phyloP scores from a whole-genome alignment of 2,113 vertebrate genomes.

The Lucifuga dentata region DNA sequence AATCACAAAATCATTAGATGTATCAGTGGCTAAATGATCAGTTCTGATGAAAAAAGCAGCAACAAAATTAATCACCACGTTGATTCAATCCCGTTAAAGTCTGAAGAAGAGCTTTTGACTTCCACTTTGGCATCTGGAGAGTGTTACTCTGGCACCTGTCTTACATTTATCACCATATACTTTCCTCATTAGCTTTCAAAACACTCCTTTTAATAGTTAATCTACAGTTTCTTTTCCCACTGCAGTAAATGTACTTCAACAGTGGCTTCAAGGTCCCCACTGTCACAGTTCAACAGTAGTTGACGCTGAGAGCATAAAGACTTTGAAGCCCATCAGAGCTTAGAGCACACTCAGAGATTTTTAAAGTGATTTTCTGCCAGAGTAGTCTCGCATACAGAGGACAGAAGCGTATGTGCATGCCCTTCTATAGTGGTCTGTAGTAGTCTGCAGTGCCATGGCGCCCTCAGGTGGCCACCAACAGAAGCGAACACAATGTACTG shows the following conservation, averaged over 20 bases:
- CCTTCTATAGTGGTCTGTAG: constrained; percentile 67
- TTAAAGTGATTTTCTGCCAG: constrained; percentile 45
- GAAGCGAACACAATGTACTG: constrained; percentile 79
- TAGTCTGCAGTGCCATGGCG: constrained; percentile 75
- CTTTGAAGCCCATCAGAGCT: constrained; percentile 28
- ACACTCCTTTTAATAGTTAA: constrained; percentile 18
- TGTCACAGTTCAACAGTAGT: constrained; percentile 35
- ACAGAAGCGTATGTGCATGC: constrained; percentile 47
- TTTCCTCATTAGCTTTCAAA: constrained; percentile 23
- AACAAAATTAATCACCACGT: constrained; percentile 28
- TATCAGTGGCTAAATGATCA: constrained; percentile 1
- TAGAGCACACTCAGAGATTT: constrained; percentile 52
- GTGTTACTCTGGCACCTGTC: constrained; percentile 3
- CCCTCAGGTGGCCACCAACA: constrained; percentile 75
- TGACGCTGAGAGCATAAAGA: constrained; percentile 2
- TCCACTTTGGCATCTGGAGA: constrained; percentile 16
- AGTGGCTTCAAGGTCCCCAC: constrained; percentile 4
- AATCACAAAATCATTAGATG: constrained; percentile 11
- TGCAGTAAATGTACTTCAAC: constrained; percentile 2
- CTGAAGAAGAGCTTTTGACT: constrained; percentile 44
- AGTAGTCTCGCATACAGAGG: constrained; percentile 41
- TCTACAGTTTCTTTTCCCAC: not conserved
- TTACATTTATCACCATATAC: constrained; percentile 10
- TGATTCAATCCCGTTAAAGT: constrained; percentile 29
- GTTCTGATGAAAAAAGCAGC: not conserved